Base-by-base conservation (phyloP, 2,113 vertebrate genomes). In the Eublepharis macularius region DNA sequence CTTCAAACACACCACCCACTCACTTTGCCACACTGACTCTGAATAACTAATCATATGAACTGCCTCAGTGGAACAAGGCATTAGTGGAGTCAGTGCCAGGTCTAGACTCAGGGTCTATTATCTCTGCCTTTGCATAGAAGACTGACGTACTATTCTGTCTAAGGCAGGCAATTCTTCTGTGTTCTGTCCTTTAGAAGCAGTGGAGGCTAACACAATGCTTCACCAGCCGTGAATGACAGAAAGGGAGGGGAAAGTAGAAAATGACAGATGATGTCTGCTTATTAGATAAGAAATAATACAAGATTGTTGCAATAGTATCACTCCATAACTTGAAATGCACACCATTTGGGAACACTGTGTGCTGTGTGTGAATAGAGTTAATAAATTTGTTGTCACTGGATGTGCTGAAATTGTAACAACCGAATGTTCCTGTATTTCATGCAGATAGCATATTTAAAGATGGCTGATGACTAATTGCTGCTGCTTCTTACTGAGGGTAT, bases 401-500 rank as follows among this genome's bases (percentile, higher is more conserved):
- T 79, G 45, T 65, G 29, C 76, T 87, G 68, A 83, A 45, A 43
- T 26, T 51, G 68, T 83, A 66, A 72, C 21, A 54, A 24, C 32
- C 57, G 51, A 79, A 79, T 79, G 54, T 36, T 54, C 76, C 32
- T 79, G 51, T 79, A 51, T 87, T 79, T 79, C 66, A 77, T 65
- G 49, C 4, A 36, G 60, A 36, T 68, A 39, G 60, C 63, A 47
- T 36, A 72, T 77, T 87, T 77, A 87, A 60, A 7, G 41, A 36
- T 60, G 26, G n/a, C 17, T 39, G 68, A 72, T 87, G 75, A 49
- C 47, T 78, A 49, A 51, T 21, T 79, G 4, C 34, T 49, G 43
- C 63, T 70, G 16, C 41, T 73, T 36, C 47, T 49, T 32, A 19
- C 17, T 14, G 54, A 41, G 51, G 29, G 26, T 51, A 82, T 77